Conservation (phyloP, 2,113 vertebrate species). For the Sorex fumeus region DNA sequence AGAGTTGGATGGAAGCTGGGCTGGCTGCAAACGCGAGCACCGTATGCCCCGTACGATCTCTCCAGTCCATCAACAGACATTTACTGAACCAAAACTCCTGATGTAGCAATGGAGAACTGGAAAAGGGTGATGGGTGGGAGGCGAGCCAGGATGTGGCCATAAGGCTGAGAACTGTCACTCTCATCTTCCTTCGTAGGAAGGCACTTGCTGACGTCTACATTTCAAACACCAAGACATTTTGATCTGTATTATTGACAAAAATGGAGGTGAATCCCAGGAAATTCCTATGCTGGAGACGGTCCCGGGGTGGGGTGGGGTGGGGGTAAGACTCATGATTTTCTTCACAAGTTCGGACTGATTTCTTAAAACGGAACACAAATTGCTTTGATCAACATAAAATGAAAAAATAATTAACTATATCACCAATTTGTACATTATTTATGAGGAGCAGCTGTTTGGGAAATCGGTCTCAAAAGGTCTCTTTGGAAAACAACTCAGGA, state of each 20-base stretch:
- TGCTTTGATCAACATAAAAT: neutral
- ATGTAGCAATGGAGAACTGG: too few species aligned
- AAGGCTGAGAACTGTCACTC: too few species aligned
- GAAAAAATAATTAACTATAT: neutral
- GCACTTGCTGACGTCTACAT: too few species aligned
- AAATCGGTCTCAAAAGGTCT: neutral
- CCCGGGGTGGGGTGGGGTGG: neutral
- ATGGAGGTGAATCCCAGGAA: neutral
- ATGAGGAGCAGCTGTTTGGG: neutral
- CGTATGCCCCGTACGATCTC: too few species aligned
- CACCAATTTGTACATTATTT: slow-evolving; percentile 1
- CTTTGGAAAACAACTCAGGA: neutral
- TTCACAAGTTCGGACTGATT: neutral
- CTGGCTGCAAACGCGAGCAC: too few species aligned
- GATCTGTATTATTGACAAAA: neutral
- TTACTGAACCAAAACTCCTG: too few species aligned
- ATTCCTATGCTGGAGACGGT: neutral
- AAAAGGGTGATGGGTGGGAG: too few species aligned
- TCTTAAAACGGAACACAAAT: neutral
- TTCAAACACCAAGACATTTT: too few species aligned
- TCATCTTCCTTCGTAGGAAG: too few species aligned
- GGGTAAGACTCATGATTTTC: neutral
- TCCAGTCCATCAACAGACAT: too few species aligned
- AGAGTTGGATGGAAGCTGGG: too few species aligned
- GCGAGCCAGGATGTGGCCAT: too few species aligned